Conservation (phyloP, 2,888 invertebrate species). For the Dicyrtomina minuta region DNA sequence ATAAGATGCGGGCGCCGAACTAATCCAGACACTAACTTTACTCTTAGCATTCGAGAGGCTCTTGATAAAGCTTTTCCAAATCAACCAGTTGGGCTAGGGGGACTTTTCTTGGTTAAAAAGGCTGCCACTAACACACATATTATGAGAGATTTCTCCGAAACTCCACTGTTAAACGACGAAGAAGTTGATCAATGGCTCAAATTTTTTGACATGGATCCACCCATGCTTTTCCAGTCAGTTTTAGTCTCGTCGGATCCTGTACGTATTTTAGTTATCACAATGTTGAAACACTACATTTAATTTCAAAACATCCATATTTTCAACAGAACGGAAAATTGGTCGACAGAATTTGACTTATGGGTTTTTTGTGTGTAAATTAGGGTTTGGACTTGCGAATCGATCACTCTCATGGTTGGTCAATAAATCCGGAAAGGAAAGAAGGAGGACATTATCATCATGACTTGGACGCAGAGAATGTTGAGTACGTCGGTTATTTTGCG, state of each 20-base stretch:
- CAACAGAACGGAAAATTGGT: background rate
- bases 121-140: constrained; percentile 89
- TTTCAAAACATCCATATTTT: background rate
- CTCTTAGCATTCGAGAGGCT: constrained; percentile 73
- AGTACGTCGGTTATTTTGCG: constrained; percentile 88
- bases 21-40: constrained; percentile 68
- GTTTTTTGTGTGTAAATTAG: too few species aligned
- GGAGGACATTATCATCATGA: constrained; percentile 98
- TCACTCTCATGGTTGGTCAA: constrained; percentile 79
- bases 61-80: constrained; percentile 57
- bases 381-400: constrained; percentile 87
- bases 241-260: constrained; percentile 82
- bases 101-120: constrained; percentile 77
- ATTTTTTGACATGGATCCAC: constrained; percentile 87
- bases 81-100: constrained; percentile 71
- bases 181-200: constrained; percentile 84
- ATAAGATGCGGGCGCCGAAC: constrained; percentile 73
- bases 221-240: constrained; percentile 83
- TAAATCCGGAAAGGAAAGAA: constrained; percentile 76
- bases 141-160: constrained; percentile 88
- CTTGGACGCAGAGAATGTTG: constrained; percentile 80
- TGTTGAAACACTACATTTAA: too few species aligned
- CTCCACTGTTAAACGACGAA: constrained; percentile 69
- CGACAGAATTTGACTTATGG: constrained; percentile 34
- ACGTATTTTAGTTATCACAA: too few species aligned